phyloP scores from a whole-genome alignment of 1,140 invertebrate genomes.

The Macrobrachium rosenbergii region DNA sequence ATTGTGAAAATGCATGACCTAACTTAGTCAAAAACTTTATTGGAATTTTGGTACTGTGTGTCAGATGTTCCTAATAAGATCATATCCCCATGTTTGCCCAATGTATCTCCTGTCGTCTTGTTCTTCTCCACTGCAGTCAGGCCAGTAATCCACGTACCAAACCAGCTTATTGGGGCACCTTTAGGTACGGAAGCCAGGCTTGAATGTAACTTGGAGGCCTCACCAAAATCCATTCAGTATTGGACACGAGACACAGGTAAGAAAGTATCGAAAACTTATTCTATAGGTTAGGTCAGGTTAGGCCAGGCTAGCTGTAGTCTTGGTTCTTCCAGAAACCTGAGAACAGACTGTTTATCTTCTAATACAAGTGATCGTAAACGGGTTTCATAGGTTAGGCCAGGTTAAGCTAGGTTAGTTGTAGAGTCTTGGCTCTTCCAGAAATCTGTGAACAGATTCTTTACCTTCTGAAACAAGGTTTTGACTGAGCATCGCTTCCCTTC shows the following conservation, averaged over 20 bases:
- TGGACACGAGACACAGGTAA: slow-evolving; percentile 70
- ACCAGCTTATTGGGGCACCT: slow-evolving; percentile 71
- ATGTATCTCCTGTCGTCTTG: not conserved
- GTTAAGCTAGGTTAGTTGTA: not conserved
- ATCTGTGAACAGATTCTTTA: not conserved
- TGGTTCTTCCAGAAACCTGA: not conserved
- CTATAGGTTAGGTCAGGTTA: too few species aligned
- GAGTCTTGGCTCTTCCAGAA: too few species aligned
- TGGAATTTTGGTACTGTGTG: too few species aligned
- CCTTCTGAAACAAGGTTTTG: not conserved
- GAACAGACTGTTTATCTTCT: not conserved
- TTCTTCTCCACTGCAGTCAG: slow-evolving; percentile 50
- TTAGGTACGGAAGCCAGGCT: slow-evolving; percentile 69
- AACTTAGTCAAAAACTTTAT: too few species aligned
- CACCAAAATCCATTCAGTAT: slow-evolving; percentile 71
- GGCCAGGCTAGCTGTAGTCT: not conserved
- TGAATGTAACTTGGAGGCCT: slow-evolving; percentile 71
- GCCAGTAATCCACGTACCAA: slow-evolving; percentile 70
- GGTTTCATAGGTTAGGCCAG: too few species aligned
- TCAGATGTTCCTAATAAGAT: too few species aligned
- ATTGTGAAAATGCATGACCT: too few species aligned
- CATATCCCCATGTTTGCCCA: not conserved
- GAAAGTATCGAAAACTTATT: not conserved
- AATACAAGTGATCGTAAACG: too few species aligned
- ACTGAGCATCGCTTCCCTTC: not conserved